phyloP scores from a whole-genome alignment of 2,888 invertebrate genomes.

The Megalurothrips usitatus region DNA sequence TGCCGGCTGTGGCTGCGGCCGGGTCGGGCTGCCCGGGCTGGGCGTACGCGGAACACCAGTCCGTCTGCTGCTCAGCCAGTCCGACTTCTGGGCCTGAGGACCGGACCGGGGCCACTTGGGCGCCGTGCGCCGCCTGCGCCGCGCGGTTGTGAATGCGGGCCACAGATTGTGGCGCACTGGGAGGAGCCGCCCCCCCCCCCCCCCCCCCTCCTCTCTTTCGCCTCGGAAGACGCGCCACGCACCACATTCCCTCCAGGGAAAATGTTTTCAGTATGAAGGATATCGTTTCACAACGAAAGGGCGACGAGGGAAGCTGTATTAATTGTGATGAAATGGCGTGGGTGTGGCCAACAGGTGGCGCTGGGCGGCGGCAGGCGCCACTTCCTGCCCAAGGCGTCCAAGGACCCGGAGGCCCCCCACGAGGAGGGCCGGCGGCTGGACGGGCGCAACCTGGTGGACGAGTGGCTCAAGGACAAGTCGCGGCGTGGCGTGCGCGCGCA shows the following conservation, averaged over 20 bases:
- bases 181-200: too few species aligned
- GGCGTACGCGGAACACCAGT: too few species aligned
- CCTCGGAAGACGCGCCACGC: background rate
- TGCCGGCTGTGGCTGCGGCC: too few species aligned
- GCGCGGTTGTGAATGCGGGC: background rate
- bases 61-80: too few species aligned
- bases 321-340: too few species aligned
- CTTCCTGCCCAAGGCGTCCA: conserved; percentile 66
- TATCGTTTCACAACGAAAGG: too few species aligned
- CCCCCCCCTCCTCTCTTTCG: too few species aligned
- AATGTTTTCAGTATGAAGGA: too few species aligned
- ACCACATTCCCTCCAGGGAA: background rate
- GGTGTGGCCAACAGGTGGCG: conserved; percentile 56
- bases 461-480: conserved; percentile 72
- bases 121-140: background rate
- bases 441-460: conserved; percentile 72
- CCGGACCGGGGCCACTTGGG: background rate
- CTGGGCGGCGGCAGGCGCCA: conserved; percentile 73
- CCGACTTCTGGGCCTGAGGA: background rate
- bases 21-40: too few species aligned
- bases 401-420: conserved; percentile 64
- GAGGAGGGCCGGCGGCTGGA: conserved; percentile 69
- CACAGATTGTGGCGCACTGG: too few species aligned
- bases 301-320: too few species aligned
- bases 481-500: conserved; percentile 60